phyloP scores from a whole-genome alignment of 2,113 vertebrate species.

The Ochotona curzoniae region DNA sequence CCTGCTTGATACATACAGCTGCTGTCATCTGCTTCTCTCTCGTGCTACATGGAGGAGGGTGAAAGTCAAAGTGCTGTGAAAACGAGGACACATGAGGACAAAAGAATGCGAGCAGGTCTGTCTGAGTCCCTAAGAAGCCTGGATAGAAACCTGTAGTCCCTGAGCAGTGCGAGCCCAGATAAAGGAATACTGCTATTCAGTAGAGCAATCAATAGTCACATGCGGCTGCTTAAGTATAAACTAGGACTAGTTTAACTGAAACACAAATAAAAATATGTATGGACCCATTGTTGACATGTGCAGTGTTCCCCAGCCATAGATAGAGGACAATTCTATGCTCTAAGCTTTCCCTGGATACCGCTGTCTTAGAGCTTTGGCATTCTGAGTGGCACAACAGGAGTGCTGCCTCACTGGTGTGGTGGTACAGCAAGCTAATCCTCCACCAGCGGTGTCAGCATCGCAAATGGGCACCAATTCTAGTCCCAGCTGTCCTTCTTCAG shows the following conservation, averaged over 20 bases:
- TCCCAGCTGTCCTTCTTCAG: no score
- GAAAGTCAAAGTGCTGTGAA: not conserved
- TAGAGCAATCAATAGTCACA: not conserved
- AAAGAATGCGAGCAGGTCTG: not conserved
- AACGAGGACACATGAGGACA: not conserved
- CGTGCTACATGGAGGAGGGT: not conserved
- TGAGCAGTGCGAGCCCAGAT: not conserved
- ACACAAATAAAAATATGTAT: slow-evolving; percentile 1
- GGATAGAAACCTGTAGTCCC: not conserved
- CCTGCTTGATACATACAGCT: not conserved
- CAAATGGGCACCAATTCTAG: no score
- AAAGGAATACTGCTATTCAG: not conserved
- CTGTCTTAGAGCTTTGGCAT: not conserved
- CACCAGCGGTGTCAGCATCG: no score
- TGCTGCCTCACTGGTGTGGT: not conserved
- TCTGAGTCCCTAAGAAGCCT: not conserved
- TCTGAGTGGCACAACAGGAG: not conserved
- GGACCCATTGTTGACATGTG: not conserved
- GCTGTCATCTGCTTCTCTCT: not conserved
- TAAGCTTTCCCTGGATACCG: not conserved
- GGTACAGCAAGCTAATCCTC: no score
- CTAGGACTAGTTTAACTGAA: slow-evolving; percentile 1
- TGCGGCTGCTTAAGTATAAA: not conserved
- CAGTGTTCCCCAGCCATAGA: not conserved
- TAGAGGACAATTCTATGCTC: not conserved